Percentiles rank a stretch among this genome's conserved stretches.
phyloP scores from a whole-genome alignment of 2,797 vertebrate genomes.

The Nyctibius grandis region DNA sequence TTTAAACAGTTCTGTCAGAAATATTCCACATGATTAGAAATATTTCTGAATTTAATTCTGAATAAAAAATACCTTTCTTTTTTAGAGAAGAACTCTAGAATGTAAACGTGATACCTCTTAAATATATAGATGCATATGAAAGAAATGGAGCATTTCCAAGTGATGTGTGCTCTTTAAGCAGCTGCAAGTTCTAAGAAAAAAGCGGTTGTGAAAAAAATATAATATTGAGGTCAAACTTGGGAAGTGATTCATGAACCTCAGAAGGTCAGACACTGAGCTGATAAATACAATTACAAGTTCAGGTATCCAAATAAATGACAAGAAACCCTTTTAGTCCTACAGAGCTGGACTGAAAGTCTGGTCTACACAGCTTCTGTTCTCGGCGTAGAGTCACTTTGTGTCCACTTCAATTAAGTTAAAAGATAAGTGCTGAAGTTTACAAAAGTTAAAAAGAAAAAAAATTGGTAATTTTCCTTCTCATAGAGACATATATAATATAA shows the following conservation, averaged over 20 bases:
- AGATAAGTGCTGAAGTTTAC: not conserved
- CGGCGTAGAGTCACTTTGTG: not conserved
- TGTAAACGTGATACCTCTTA: not conserved
- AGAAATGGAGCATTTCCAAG: not conserved
- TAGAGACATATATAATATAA: not conserved
- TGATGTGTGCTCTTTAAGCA: not conserved
- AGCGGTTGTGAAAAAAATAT: not conserved
- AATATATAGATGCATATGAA: not conserved
- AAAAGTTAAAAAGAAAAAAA: not conserved
- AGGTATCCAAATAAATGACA: not conserved
- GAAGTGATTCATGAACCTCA: not conserved
- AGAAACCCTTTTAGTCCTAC: not conserved
- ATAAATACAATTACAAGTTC: not conserved
- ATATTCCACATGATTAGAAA: not conserved
- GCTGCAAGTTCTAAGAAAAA: not conserved
- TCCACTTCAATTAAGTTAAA: not conserved
- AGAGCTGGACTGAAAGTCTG: not conserved
- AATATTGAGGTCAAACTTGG: not conserved
- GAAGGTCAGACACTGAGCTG: not conserved
- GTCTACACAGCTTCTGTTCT: not conserved
- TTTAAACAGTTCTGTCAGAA: slow-evolving; percentile 26
- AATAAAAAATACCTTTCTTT: not conserved
- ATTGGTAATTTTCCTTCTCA: not conserved
- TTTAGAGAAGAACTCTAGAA: not conserved
- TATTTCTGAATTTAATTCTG: not conserved